Evolutionary conservation across 1,140 invertebrate genomes (phyloP).

Genomic region (Stenopsyche tienmushanensis): DNA sequence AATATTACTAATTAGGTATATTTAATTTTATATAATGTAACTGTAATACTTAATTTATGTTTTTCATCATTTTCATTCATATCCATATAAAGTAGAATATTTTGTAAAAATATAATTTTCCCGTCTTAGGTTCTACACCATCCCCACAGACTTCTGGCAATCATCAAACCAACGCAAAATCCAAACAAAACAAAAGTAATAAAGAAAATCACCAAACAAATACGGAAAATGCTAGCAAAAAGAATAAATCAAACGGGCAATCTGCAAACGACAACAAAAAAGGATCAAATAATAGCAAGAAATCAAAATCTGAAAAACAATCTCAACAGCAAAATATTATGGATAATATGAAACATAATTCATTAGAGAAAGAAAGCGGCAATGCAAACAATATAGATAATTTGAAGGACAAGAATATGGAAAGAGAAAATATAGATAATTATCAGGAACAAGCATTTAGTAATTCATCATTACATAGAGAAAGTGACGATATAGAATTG

Average conservation of each 20-base stretch:
- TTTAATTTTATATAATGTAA: neutral
- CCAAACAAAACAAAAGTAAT: constrained; percentile 29
- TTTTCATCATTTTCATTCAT: neutral
- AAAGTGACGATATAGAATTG: constrained; percentile 48
- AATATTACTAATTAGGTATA: neutral
- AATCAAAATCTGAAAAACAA: constrained; percentile 48
- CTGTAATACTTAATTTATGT: neutral
- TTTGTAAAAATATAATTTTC: neutral
- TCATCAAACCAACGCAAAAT: constrained; percentile 32
- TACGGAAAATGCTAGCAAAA: constrained; percentile 49
- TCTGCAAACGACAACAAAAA: constrained; percentile 47
- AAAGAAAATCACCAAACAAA: constrained; percentile 49
- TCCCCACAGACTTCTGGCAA: constrained; percentile 25
- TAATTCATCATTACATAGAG: neutral
- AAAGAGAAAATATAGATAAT: constrained; percentile 20
- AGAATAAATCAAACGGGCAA: constrained; percentile 44
- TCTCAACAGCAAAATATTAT: constrained; percentile 48
- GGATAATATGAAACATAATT: constrained; percentile 45
- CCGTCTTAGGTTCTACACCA: constrained; percentile 29
- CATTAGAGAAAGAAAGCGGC: constrained; percentile 3
- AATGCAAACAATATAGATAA: constrained; percentile 16
- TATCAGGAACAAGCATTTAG: constrained; percentile 28
- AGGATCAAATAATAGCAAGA: constrained; percentile 48
- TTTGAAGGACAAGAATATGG: constrained; percentile 35
- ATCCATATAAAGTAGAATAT: no score